A percentile compares a stretch with the other conserved stretches of the same genome.
Evolutionary conservation across 2,888 invertebrate species (phyloP).

Genomic region (Zelleria hepariella): DNA sequence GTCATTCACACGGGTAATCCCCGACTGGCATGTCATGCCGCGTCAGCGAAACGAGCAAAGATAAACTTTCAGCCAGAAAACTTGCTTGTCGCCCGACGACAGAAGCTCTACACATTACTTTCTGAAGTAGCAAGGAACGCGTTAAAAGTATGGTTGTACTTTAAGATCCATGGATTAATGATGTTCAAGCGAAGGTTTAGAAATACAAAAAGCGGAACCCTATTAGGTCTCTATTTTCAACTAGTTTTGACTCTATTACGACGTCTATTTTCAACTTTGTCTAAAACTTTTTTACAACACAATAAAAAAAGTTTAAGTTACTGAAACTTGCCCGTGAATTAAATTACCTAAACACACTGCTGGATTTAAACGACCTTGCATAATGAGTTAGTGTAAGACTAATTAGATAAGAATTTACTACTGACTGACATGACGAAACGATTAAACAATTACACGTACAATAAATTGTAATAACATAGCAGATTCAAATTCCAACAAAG

Average conservation of each 20-base stretch:
- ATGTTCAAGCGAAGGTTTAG: too few species aligned
- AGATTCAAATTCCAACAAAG: not conserved
- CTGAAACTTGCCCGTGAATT: not conserved
- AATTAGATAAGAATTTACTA: not conserved
- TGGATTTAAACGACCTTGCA: not conserved
- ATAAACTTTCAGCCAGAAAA: constrained; percentile 63
- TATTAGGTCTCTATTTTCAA: too few species aligned
- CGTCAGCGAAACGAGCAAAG: constrained; percentile 24
- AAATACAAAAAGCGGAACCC: too few species aligned
- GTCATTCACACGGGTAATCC: not conserved
- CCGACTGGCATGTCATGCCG: constrained; percentile 21
- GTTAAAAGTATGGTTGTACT: too few species aligned
- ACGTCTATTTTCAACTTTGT: too few species aligned
- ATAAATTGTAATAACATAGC: not conserved
- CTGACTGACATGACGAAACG: not conserved
- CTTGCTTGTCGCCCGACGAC: not conserved
- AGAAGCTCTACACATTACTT: not conserved
- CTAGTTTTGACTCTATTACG: too few species aligned
- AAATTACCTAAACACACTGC: not conserved
- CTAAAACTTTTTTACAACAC: not conserved
- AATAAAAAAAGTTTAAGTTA: not conserved
- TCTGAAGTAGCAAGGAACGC: too few species aligned
- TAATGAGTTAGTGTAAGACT: not conserved
- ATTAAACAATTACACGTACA: not conserved
- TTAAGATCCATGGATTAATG: too few species aligned